phyloP scores from a whole-genome alignment of 2,888 invertebrate genomes.

The Scrobipalpa costella region DNA sequence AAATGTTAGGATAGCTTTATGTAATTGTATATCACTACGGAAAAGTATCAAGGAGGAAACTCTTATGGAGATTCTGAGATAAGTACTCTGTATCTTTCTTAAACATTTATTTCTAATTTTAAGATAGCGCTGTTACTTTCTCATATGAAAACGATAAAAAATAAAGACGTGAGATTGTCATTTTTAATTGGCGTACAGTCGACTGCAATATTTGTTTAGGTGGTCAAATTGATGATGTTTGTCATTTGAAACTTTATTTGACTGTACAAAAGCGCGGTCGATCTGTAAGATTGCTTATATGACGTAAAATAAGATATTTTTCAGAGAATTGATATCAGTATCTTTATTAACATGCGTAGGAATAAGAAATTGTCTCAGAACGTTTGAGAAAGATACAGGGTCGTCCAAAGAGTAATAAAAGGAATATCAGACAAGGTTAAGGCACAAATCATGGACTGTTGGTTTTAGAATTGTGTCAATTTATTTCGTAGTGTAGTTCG shows the following conservation, averaged over 20 bases:
- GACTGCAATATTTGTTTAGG: too few species aligned
- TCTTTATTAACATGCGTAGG: too few species aligned
- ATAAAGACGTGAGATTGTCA: too few species aligned
- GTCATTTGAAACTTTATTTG: too few species aligned
- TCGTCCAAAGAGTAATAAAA: background rate
- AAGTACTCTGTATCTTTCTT: background rate
- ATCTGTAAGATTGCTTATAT: too few species aligned
- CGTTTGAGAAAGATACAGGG: background rate
- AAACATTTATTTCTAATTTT: background rate
- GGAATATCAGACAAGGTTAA: constrained; percentile 3
- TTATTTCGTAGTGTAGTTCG: constrained; percentile 39
- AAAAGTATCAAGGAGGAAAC: background rate
- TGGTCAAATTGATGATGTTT: too few species aligned
- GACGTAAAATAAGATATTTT: too few species aligned
- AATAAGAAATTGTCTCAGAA: background rate
- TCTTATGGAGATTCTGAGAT: background rate
- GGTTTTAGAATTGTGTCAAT: constrained; percentile 30
- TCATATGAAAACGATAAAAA: too few species aligned
- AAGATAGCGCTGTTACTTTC: background rate
- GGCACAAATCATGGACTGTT: constrained; percentile 28
- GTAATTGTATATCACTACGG: background rate
- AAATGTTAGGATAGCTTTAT: background rate
- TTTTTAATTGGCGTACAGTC: background rate
- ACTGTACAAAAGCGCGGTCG: too few species aligned
- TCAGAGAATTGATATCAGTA: too few species aligned